Base-by-base conservation (phyloP, 2,888 invertebrate species). In the Dryobotodes eremita region DNA sequence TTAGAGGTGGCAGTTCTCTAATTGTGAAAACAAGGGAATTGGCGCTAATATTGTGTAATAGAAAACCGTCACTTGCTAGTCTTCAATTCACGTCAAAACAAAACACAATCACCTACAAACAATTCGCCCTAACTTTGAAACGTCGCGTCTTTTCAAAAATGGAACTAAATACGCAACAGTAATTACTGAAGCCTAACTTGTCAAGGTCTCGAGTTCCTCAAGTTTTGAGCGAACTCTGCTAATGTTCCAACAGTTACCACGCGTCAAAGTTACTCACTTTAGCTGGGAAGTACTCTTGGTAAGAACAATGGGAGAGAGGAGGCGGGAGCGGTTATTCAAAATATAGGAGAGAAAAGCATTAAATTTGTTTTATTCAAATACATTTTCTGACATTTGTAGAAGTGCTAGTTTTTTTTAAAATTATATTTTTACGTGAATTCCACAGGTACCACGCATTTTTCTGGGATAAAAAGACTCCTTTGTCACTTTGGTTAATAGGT, bases 201-300 rank as follows among this genome's bases (percentile, higher is more conserved):
- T 80, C 84, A 89, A 88, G 84, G 89, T 88, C 84, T 85, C 77
- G 76, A 80, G 85, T 89, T 85, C 76, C 62, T 77, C 74, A 88
- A 89, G 88, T 91, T 89, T 80, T 64, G 70, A 81, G 71, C 71
- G 80, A 83, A 74, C 64, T 73, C 73, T 80, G 80, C 87, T 91
- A 91, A 91, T 91, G 89, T 89, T 90, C 84, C 82, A 82, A 86
- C 86, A 87, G 89, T 90, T 90, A 89, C 86, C 86, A 89, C 85
- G 90, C 86, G 90, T 90, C 90, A 86, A 89, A 89, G 82, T 88
- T 89, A 84, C 71, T 77, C 72, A 85, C 84, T 85, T 84, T 79
- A 73, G 80, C 71, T 73, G 71, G 64, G 75, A 80, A 85, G 80
- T 82, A 80, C 75, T 69, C 70, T 23, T 79, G 36, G 17, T 7